Base-by-base conservation (phyloP, 2,797 vertebrate species). In the Hoplostethus atlanticus region DNA sequence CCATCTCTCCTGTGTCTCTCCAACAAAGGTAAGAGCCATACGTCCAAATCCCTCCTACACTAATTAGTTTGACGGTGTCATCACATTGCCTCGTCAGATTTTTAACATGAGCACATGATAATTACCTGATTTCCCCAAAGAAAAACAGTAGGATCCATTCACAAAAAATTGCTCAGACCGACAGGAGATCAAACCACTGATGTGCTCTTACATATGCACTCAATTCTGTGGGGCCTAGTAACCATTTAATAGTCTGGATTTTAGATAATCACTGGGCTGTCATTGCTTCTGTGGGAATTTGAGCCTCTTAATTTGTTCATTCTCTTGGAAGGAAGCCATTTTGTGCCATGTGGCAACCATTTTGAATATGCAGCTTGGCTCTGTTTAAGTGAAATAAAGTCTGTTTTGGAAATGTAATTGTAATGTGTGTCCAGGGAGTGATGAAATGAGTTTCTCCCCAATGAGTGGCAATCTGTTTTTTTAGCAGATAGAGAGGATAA, bases 1-100 rank as follows among this genome's bases (percentile, higher is more conserved):
- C 3, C 65, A 44, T 38, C 7, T 64, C 17, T 66, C 51, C 44
- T 50, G 62, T n/a, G 44, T 71, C 13, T 65, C 60, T 74, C 54
- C 77, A 84, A 62, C 66, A 84, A 68, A 92, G 91, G 90, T 91
- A 92, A 92, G 89, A 76, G 15, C 56, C 51, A 68, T 73, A 15
- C 62, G 31, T 80, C 13, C 48, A 44, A 54, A 62, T 64, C 21
- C 75, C 16, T 73, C 10, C 55, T 30, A 7, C 58, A 67, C 31
- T 59, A 71, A 52, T 77, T 66, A 73, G 53, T 30, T 30, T 2
- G 42, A 16, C 58, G 25, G 53, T 81, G 56, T 48, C 66, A 71
- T 64, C 52, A 68, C 66, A 48, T 56, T 75, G 62, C 38, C 53
- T 54, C 76, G 68, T 76, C 77, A 83, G 28, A 63, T 65, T 58